Conservation (phyloP, 2,888 invertebrate genomes). For the Nephrotoma flavescens region DNA sequence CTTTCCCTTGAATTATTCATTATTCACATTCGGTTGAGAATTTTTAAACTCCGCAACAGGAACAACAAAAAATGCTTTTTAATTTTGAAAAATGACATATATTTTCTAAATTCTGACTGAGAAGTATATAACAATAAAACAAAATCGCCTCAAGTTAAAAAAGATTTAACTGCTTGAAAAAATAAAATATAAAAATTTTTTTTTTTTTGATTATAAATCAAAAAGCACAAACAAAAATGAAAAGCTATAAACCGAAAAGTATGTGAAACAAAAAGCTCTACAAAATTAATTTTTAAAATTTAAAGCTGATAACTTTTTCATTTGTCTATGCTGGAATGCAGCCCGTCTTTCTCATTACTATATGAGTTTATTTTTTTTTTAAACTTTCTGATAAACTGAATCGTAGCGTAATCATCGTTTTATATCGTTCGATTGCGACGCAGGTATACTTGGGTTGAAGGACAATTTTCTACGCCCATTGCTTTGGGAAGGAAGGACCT, state of each 20-base stretch:
- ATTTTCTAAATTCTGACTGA: neutral
- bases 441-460: no score
- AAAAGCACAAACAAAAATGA: no score
- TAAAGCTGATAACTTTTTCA: neutral
- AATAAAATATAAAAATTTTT: neutral
- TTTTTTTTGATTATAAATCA: neutral
- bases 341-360: no score
- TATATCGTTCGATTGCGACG: no score
- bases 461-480: no score
- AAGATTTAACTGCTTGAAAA: neutral
- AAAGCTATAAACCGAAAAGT: neutral
- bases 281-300: neutral
- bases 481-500: no score
- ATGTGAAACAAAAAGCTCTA: neutral
- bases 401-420: no score
- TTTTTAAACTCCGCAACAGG: neutral
- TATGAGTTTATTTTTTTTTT: no score
- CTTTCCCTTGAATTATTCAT: neutral
- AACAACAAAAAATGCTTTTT: neutral
- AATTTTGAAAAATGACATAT: neutral
- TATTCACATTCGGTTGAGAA: neutral
- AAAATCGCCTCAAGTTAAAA: neutral
- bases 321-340: neutral
- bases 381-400: no score
- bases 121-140: neutral